Percentiles rank a stretch among this genome's conserved stretches.
Evolutionary conservation across 2,797 vertebrate genomes (phyloP).

Genomic region (Petrocephalus sullivani): DNA sequence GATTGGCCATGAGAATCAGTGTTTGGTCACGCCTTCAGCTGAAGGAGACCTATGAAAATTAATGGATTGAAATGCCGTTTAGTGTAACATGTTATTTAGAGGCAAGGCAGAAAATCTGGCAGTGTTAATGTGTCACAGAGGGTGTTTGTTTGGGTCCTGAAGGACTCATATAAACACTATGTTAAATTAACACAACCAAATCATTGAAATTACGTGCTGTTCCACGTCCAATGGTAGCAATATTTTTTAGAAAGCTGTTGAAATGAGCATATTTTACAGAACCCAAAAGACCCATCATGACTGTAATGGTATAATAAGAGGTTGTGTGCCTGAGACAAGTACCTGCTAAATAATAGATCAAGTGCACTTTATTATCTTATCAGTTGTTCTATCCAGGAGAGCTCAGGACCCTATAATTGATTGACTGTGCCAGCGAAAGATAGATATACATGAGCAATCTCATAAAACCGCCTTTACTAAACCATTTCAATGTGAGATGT

Average conservation of each 20-base stretch:
- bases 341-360: neutral
- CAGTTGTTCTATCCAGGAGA: neutral
- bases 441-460: neutral
- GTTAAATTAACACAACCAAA: constrained; percentile 2
- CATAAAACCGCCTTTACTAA: neutral
- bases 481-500: neutral
- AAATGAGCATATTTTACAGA: neutral
- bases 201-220: neutral
- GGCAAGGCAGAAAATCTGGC: neutral
- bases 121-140: constrained; percentile 4
- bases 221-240: neutral
- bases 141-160: constrained; percentile 5
- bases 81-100: neutral
- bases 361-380: neutral
- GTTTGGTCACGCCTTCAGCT: neutral
- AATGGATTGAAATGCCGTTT: neutral
- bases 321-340: neutral
- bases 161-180: neutral
- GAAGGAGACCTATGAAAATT: neutral
- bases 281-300: neutral
- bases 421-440: neutral
- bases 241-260: neutral
- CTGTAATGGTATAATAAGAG: neutral
- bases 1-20: neutral
- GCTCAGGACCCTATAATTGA: neutral